Conservation (phyloP, 2,888 invertebrate species). For the Pseudococcus viburni region DNA sequence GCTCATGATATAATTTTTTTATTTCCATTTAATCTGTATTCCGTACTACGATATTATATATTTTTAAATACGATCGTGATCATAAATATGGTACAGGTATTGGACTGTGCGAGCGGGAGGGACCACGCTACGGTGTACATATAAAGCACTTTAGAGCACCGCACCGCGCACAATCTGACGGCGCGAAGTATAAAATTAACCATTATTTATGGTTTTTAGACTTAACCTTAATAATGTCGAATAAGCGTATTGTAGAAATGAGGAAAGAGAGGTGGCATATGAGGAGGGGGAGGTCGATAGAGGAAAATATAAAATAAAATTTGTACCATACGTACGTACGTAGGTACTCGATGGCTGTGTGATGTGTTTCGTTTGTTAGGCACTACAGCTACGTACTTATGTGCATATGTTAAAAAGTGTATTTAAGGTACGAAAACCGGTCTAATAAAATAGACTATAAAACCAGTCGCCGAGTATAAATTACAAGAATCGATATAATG, state of each 20-base stretch:
- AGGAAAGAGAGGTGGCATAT: background rate
- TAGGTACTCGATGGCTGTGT: conserved; percentile 1
- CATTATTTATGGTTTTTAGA: conserved; percentile 64
- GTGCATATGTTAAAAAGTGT: conserved; percentile 45
- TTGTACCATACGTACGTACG: conserved; percentile 10
- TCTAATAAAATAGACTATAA: conserved; percentile 65
- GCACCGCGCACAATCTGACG: background rate
- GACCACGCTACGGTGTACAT: background rate
- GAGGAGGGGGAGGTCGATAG: background rate
- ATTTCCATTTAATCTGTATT: conserved; percentile 28
- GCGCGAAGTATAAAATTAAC: conserved; percentile 62
- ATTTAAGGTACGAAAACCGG: conserved; percentile 63
- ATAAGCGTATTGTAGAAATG: conserved; percentile 30
- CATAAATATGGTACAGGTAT: background rate
- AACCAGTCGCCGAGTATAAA: conserved; percentile 66
- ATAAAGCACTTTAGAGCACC: conserved; percentile 24
- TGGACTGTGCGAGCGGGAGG: background rate
- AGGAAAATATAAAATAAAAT: conserved; percentile 52
- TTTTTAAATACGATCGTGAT: conserved; percentile 26
- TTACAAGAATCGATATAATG: conserved; percentile 66
- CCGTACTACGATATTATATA: background rate
- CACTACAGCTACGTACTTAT: background rate
- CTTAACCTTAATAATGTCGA: conserved; percentile 60
- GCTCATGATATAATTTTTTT: conserved; percentile 27
- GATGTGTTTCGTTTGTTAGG: conserved; percentile 22